Percentiles rank a stretch among this genome's conserved stretches.
Evolutionary conservation across 2,888 invertebrate species (phyloP).

Genomic region (Sesia bembeciformis): DNA sequence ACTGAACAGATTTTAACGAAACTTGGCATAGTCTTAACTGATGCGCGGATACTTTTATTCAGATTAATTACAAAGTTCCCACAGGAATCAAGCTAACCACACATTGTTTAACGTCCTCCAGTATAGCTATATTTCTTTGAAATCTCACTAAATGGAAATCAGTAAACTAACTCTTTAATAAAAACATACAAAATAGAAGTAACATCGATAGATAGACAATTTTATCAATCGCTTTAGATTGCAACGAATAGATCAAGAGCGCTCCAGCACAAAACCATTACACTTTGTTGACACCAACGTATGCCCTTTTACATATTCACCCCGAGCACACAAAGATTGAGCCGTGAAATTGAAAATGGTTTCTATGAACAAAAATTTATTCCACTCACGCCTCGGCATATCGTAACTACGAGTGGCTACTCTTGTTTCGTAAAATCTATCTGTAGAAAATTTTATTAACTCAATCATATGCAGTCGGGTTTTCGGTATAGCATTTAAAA

Average conservation of each 20-base stretch:
- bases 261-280: slow-evolving; percentile 66
- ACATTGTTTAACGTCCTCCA: too few relatives aligned
- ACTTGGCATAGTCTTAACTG: too few relatives aligned
- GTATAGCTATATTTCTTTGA: too few relatives aligned
- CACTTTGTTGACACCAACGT: slow-evolving; percentile 70
- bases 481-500: too few relatives aligned
- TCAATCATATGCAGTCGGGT: background rate
- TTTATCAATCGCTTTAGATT: slow-evolving; percentile 17
- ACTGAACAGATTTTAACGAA: too few relatives aligned
- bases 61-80: too few relatives aligned
- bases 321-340: slow-evolving; percentile 71
- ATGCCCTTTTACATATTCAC: slow-evolving; percentile 71
- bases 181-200: too few relatives aligned
- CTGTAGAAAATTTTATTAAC: background rate
- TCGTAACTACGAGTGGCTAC: slow-evolving; percentile 44
- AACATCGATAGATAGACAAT: background rate
- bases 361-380: slow-evolving; percentile 70
- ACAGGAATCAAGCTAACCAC: too few relatives aligned
- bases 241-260: slow-evolving; percentile 59
- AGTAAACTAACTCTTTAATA: too few relatives aligned
- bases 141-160: too few relatives aligned
- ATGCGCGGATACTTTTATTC: too few relatives aligned
- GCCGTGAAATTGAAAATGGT: slow-evolving; percentile 72
- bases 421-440: slow-evolving; percentile 22
- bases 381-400: slow-evolving; percentile 55